These are phyloP conservation scores for Zaprionus inermis DNA, from an alignment of 1,140 invertebrate species.

Conservation along the genomic window DNA sequence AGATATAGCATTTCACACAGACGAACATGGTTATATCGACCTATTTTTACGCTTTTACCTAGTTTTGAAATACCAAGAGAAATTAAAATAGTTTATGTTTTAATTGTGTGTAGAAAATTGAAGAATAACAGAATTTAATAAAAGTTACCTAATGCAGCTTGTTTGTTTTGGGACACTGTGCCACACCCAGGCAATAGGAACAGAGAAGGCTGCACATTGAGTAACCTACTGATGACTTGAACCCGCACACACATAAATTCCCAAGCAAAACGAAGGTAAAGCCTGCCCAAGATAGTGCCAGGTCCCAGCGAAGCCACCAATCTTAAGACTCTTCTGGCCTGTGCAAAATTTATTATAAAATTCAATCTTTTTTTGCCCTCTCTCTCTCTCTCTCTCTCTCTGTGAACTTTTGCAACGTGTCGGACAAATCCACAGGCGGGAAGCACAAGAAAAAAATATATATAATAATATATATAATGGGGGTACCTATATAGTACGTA, in stretches of 20 bases:
- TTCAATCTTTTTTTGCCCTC: slow-evolving; percentile 63
- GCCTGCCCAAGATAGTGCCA: slow-evolving; percentile 26
- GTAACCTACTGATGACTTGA: slow-evolving; percentile 59
- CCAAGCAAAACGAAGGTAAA: slow-evolving; percentile 32
- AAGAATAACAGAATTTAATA: slow-evolving; percentile 19
- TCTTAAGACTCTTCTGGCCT: slow-evolving; percentile 48
- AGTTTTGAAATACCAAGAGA: neutral
- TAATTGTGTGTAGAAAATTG: neutral
- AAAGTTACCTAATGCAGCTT: neutral
- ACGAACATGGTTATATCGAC: no score
- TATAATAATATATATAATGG: slow-evolving; percentile 10
- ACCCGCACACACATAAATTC: slow-evolving; percentile 63
- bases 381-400: neutral
- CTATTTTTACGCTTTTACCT: no score
- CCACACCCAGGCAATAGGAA: neutral
- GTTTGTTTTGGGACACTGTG: slow-evolving; percentile 16
- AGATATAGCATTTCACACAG: no score
- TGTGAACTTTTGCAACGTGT: slow-evolving; percentile 50
- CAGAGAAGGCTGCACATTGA: slow-evolving; percentile 28
- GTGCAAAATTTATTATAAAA: slow-evolving; percentile 76
- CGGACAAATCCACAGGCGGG: slow-evolving; percentile 34
- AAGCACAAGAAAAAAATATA: slow-evolving; percentile 18
- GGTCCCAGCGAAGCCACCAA: slow-evolving; percentile 19
- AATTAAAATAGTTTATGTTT: neutral
- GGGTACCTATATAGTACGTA: slow-evolving; percentile 3